Percentiles rank a stretch among this genome's conserved stretches.
Evolutionary conservation across 1,140 invertebrate genomes (phyloP).

Genomic region (Drosophila cardini): DNA sequence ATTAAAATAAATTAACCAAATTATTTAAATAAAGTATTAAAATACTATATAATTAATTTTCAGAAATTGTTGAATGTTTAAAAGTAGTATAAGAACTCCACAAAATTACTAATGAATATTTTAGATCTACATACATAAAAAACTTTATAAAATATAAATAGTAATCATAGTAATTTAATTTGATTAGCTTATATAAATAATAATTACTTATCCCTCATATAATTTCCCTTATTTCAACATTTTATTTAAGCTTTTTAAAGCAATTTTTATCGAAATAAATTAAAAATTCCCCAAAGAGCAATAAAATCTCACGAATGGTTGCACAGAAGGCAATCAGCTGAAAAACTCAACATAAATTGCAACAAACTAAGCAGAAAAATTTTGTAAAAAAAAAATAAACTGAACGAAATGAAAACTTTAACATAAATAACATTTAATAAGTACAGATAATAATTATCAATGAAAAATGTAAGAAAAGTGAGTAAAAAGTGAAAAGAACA

Average conservation of each 20-base stretch:
- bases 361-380: slow-evolving; percentile 18
- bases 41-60: no score
- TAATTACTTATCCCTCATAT: no score
- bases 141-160: no score
- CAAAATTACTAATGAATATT: no score
- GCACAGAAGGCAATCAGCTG: slow-evolving; percentile 18
- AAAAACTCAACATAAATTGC: slow-evolving; percentile 22
- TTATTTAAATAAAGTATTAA: no score
- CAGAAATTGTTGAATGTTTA: no score
- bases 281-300: not conserved
- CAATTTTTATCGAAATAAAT: not conserved
- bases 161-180: no score
- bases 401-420: slow-evolving; percentile 5
- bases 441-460: slow-evolving; percentile 28
- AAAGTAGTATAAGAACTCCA: no score
- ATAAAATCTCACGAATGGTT: slow-evolving; percentile 14
- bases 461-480: slow-evolving; percentile 18
- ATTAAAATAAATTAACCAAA: no score
- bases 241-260: not conserved
- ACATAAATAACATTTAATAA: slow-evolving; percentile 26
- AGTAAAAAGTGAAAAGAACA: not conserved
- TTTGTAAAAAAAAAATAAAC: not conserved
- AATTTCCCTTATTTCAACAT: no score
- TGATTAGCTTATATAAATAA: no score
- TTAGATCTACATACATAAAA: no score